phyloP scores from a whole-genome alignment of 2,797 vertebrate species.

The Artibeus jamaicensis region DNA sequence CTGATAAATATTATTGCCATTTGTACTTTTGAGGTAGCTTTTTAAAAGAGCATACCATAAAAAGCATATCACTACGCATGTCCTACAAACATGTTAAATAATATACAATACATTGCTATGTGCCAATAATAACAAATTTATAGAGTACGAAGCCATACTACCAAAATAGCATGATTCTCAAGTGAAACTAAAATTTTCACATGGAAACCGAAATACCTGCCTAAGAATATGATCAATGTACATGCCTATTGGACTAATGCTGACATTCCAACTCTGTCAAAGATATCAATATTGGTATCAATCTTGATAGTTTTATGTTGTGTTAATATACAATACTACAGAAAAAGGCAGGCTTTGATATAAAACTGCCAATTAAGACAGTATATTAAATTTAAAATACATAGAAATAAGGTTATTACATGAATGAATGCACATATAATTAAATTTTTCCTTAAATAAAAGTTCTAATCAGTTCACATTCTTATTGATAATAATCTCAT shows the following conservation, averaged over 20 bases:
- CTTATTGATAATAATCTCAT: conserved; percentile 60
- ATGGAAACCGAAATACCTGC: neutral
- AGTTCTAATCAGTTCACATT: conserved; percentile 61
- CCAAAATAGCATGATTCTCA: conserved; percentile 15
- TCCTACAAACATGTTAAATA: neutral
- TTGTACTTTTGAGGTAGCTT: neutral
- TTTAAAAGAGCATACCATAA: neutral
- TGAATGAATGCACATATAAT: conserved; percentile 32
- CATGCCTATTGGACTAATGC: neutral
- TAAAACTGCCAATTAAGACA: conserved; percentile 16
- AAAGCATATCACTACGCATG: conserved; percentile 26
- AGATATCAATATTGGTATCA: neutral
- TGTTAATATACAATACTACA: neutral
- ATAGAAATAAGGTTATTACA: conserved; percentile 43
- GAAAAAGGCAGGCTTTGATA: neutral
- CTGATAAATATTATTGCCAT: neutral
- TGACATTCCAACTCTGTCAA: neutral
- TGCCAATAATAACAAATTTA: conserved; percentile 2
- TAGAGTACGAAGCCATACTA: neutral
- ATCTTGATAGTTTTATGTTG: conserved; percentile 19
- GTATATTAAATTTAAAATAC: conserved; percentile 58
- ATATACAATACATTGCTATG: neutral
- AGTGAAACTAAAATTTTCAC: conserved; percentile 3
- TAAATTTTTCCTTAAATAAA: conserved; percentile 55
- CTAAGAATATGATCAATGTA: neutral